These are phyloP conservation scores for Danio rerio DNA, from an alignment of 2,113 vertebrate species.

Conservation along the genomic window DNA sequence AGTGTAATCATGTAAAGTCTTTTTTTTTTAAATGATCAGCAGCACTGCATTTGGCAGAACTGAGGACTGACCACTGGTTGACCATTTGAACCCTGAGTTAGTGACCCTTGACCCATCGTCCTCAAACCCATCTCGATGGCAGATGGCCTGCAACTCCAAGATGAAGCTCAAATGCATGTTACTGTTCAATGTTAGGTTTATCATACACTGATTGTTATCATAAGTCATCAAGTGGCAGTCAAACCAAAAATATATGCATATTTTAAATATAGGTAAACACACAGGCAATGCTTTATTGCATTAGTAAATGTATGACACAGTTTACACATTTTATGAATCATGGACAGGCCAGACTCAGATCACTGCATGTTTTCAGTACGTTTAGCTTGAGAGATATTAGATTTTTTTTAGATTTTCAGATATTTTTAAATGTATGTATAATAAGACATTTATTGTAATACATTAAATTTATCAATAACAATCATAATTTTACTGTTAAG, in stretches of 20 bases:
- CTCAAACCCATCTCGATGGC: slow-evolving; percentile 83
- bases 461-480: background rate
- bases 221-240: background rate
- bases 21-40: background rate
- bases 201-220: background rate
- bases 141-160: slow-evolving; percentile 78
- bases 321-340: background rate
- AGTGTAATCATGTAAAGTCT: background rate
- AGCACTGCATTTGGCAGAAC: background rate
- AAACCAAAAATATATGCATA: no score
- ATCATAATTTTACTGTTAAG: background rate
- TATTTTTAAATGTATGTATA: background rate
- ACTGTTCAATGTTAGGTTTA: background rate
- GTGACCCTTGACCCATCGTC: slow-evolving; percentile 81
- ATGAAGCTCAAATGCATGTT: slow-evolving; percentile 40
- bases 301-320: background rate
- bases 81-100: slow-evolving; percentile 84
- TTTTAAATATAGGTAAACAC: no score
- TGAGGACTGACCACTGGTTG: slow-evolving; percentile 64
- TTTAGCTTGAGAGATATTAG: background rate
- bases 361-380: background rate
- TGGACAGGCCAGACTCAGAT: background rate
- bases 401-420: background rate
- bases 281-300: background rate
- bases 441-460: background rate